Evolutionary conservation across 2,797 vertebrate species (phyloP).

Genomic region (Sebastes hubbsi): DNA sequence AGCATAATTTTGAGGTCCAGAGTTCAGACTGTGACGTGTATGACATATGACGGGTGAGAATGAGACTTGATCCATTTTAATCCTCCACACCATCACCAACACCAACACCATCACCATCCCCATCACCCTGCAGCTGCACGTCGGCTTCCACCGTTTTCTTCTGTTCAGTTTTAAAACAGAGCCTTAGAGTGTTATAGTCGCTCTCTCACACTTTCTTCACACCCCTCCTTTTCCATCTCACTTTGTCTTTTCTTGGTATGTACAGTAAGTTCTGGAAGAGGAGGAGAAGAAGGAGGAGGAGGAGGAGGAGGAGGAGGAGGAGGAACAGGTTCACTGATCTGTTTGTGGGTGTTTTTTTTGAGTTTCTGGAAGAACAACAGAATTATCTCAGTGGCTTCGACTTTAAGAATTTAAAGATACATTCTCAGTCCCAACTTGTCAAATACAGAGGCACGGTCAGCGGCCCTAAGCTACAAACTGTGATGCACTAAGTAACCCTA

Average conservation of each 20-base stretch:
- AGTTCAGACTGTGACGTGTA: not conserved
- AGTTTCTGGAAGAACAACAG: conserved; percentile 18
- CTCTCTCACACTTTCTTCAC: not conserved
- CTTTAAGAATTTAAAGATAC: not conserved
- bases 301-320: not conserved
- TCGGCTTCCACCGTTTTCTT: not conserved
- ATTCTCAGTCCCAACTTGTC: too few species aligned
- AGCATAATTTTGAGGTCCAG: not conserved
- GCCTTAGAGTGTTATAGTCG: not conserved
- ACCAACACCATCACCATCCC: too few species aligned
- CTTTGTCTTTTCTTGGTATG: not conserved
- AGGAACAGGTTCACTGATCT: conserved; percentile 1
- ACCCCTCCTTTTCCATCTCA: not conserved
- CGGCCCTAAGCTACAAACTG: too few species aligned
- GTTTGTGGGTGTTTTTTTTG: conserved; percentile 16
- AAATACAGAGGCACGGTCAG: too few species aligned
- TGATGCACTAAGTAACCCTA: too few species aligned
- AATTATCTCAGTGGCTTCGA: not conserved
- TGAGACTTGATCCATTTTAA: not conserved
- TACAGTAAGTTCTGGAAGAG: conserved; percentile 5
- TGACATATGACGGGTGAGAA: not conserved
- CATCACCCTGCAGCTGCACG: not conserved
- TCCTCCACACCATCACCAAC: not conserved
- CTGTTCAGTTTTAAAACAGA: not conserved
- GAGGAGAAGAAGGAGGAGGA: not conserved